Conservation (phyloP, 2,888 invertebrate species). For the Oegoconia quadripuncta region DNA sequence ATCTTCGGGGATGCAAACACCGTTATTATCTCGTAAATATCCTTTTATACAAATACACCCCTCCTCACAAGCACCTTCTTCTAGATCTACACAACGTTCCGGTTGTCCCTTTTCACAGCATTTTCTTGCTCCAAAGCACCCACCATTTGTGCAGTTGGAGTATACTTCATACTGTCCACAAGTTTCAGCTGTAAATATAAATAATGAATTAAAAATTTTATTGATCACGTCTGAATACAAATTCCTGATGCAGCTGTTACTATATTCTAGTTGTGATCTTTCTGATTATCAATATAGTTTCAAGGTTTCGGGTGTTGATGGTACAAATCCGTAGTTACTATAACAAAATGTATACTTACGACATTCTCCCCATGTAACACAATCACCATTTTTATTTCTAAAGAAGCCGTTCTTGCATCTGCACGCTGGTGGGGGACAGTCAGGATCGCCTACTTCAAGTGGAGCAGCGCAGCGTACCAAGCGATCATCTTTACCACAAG, state of each 20-base stretch:
- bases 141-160: slow-evolving; percentile 25
- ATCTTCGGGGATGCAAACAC: slow-evolving; percentile 13
- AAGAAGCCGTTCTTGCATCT: slow-evolving; percentile 33
- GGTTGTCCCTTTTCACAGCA: slow-evolving; percentile 10
- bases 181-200: slow-evolving; percentile 15
- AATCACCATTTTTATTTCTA: slow-evolving; percentile 24
- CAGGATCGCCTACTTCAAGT: slow-evolving; percentile 33
- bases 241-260: no score
- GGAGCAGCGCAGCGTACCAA: slow-evolving; percentile 25
- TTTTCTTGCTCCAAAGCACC: slow-evolving; percentile 20
- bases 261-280: no score
- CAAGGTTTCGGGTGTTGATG: no score
- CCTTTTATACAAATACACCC: slow-evolving; percentile 18
- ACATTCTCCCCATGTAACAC: slow-evolving; percentile 27
- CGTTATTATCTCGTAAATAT: slow-evolving; percentile 11
- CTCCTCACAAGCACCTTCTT: slow-evolving; percentile 7
- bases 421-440: no score
- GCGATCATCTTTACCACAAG: slow-evolving; percentile 29
- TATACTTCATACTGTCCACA: slow-evolving; percentile 23
- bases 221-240: no score
- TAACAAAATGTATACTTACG: slow-evolving; percentile 22
- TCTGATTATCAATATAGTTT: no score
- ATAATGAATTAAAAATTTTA: no score
- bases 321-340: no score
- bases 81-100: slow-evolving; percentile 16